phyloP scores from a whole-genome alignment of 2,888 invertebrate species.

The Campaea margaritaria region DNA sequence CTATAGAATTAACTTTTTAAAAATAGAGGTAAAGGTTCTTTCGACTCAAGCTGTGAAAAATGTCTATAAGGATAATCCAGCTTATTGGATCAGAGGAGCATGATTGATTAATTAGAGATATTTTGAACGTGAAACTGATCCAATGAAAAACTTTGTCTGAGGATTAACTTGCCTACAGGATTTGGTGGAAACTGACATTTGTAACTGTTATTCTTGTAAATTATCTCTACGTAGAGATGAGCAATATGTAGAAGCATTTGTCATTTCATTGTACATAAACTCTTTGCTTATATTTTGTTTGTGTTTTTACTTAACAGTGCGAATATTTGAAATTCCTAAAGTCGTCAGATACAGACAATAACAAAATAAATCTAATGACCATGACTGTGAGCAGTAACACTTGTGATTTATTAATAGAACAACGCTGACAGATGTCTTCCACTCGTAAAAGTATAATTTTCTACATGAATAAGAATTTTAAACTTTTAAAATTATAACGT shows the following conservation, averaged over 20 bases:
- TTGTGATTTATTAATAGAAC: slow-evolving; percentile 20
- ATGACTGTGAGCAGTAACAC: slow-evolving; percentile 26
- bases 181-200: not conserved
- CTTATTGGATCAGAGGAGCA: slow-evolving; percentile 18
- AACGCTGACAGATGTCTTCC: slow-evolving; percentile 23
- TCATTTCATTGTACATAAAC: not conserved
- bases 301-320: slow-evolving; percentile 5
- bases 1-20: slow-evolving; percentile 2
- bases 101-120: slow-evolving; percentile 20
- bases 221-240: too few species aligned
- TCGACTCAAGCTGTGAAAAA: slow-evolving; percentile 5
- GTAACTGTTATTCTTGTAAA: too few species aligned
- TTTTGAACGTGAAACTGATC: slow-evolving; percentile 14
- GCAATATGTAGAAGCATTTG: too few species aligned
- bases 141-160: slow-evolving; percentile 5
- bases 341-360: slow-evolving; percentile 37
- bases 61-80: slow-evolving; percentile 13
- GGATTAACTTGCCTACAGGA: slow-evolving; percentile 3
- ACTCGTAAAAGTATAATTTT: slow-evolving; percentile 13
- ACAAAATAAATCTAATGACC: slow-evolving; percentile 37
- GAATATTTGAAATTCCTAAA: slow-evolving; percentile 23
- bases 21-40: slow-evolving; percentile 10
- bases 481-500: not conserved
- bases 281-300: too few species aligned
- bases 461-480: too few species aligned